A percentile compares a stretch with the other conserved stretches of the same genome.
phyloP scores from a whole-genome alignment of 2,797 vertebrate genomes.

The Rhinoraja longicauda region DNA sequence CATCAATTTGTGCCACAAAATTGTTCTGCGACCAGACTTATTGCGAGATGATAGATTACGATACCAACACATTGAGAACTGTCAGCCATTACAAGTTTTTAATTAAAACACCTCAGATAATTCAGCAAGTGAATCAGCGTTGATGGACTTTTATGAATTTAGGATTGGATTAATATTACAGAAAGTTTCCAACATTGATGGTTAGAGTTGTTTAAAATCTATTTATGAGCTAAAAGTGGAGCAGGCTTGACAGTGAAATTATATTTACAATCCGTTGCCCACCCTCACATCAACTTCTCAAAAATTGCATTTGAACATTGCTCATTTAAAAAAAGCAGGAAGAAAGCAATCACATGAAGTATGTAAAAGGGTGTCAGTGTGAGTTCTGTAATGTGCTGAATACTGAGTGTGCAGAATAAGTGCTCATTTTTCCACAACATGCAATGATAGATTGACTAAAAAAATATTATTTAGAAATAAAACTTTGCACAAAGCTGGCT shows the following conservation, averaged over 20 bases:
- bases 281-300: background rate
- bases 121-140: constrained; percentile 2
- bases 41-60: background rate
- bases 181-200: background rate
- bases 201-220: background rate
- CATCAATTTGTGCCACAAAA: background rate
- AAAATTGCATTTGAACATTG: background rate
- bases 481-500: background rate
- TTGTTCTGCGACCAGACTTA: background rate
- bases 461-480: constrained; percentile 1
- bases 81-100: background rate
- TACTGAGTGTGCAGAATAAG: background rate
- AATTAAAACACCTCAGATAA: background rate
- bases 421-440: background rate
- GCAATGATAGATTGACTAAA: background rate
- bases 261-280: background rate
- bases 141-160: background rate
- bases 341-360: background rate
- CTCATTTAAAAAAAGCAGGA: background rate
- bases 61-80: background rate
- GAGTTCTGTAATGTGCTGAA: background rate
- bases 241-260: background rate
- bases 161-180: background rate
- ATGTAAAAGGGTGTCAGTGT: background rate
- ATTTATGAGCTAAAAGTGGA: background rate